Percentiles rank a stretch among this genome's conserved stretches.
These are phyloP conservation scores for Troilus luridus DNA, from an alignment of 2,888 invertebrate genomes.

Conservation along the genomic window DNA sequence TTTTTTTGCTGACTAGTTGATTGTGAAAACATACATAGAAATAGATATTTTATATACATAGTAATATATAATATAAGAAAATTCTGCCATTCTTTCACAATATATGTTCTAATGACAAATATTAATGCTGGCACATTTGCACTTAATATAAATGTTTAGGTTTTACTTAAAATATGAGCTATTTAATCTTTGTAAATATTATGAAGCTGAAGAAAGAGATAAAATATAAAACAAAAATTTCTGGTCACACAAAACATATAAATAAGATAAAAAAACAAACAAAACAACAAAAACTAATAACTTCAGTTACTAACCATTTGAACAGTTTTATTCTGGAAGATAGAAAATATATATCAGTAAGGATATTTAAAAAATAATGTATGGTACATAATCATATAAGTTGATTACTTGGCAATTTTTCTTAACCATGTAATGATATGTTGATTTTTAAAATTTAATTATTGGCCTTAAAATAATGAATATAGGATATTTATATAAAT, in stretches of 20 bases:
- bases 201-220: not conserved
- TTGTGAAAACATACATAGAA: not conserved
- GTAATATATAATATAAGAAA: not conserved
- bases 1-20: not conserved
- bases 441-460: constrained; percentile 12
- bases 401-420: not conserved
- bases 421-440: constrained; percentile 24
- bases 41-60: not conserved
- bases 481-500: constrained; percentile 15
- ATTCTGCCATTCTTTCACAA: not conserved
- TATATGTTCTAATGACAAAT: not conserved
- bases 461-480: not conserved
- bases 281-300: not conserved
- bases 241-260: not conserved
- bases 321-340: not conserved
- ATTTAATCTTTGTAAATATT: not conserved
- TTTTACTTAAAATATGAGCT: not conserved
- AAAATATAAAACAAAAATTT: not conserved
- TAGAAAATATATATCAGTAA: not conserved
- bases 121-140: constrained; percentile 28
- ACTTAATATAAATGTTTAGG: not conserved
- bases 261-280: not conserved
- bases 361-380: not conserved
- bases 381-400: not conserved
- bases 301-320: not conserved